Evolutionary conservation across 2,113 vertebrate species (phyloP).

Genomic region (Hucho hucho): DNA sequence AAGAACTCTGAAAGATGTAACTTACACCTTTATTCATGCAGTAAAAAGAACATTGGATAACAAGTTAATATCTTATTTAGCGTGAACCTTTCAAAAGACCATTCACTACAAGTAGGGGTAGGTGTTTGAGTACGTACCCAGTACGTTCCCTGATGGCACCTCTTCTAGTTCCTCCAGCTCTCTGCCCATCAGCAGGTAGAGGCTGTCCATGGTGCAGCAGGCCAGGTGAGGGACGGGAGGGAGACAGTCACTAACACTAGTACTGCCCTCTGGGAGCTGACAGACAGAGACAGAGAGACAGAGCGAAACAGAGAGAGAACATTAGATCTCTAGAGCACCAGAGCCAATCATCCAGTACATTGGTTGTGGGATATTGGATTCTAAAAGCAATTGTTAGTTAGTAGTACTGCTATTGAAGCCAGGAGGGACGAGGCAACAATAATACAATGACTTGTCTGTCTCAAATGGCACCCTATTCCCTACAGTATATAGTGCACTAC

Average conservation of each 20-base stretch:
- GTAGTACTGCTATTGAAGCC: too few species aligned
- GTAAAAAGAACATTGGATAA: neutral
- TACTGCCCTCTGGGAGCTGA: constrained; percentile 78
- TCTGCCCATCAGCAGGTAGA: constrained; percentile 95
- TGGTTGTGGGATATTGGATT: neutral
- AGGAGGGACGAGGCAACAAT: neutral
- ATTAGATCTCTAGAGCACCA: neutral
- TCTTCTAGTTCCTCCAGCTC: constrained; percentile 89
- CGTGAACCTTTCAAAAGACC: neutral
- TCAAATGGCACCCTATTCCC: neutral
- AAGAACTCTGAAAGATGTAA: too few species aligned
- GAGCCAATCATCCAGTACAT: neutral
- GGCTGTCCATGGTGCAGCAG: constrained; percentile 77
- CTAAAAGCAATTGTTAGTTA: neutral
- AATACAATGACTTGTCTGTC: neutral
- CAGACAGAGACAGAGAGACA: neutral
- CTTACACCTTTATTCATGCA: too few species aligned
- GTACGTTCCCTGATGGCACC: constrained; percentile 90
- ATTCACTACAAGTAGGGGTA: too few species aligned
- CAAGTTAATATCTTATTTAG: neutral
- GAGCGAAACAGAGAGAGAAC: neutral
- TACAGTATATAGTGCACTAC: too few species aligned
- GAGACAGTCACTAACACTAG: constrained; percentile 57
- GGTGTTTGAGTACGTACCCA: constrained; percentile 71
- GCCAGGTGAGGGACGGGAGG: constrained; percentile 80